These are phyloP conservation scores for Eristalis arbustorum DNA, from an alignment of 2,888 invertebrate genomes.

Conservation along the genomic window DNA sequence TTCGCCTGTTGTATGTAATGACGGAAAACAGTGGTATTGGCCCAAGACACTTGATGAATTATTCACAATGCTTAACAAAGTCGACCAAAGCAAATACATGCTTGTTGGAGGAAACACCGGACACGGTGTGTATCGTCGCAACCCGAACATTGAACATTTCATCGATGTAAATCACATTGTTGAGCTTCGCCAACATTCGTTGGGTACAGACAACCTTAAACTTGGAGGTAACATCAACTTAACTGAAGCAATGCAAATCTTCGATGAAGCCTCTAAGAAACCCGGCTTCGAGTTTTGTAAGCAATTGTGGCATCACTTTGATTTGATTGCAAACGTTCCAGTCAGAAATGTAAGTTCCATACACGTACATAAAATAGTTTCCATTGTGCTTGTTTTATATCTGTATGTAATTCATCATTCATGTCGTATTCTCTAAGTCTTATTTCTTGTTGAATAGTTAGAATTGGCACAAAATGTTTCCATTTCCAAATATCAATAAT, in stretches of 20 bases:
- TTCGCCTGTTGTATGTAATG: slow-evolving; percentile 65
- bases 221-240: slow-evolving; percentile 81
- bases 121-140: slow-evolving; percentile 83
- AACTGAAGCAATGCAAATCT: slow-evolving; percentile 81
- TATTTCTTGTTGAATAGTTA: neutral
- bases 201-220: slow-evolving; percentile 73
- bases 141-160: slow-evolving; percentile 80
- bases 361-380: neutral
- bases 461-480: neutral
- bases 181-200: slow-evolving; percentile 81
- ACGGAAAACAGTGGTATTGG: slow-evolving; percentile 77
- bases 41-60: slow-evolving; percentile 73
- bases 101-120: slow-evolving; percentile 89
- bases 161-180: slow-evolving; percentile 84
- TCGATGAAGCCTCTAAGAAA: slow-evolving; percentile 78
- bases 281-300: slow-evolving; percentile 82
- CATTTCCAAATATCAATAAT: neutral
- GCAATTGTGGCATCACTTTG: slow-evolving; percentile 82
- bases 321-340: slow-evolving; percentile 85
- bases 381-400: too few relatives aligned
- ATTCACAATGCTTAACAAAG: slow-evolving; percentile 72
- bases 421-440: neutral
- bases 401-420: too few relatives aligned
- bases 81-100: slow-evolving; percentile 82
- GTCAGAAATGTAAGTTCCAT: slow-evolving; percentile 84